These are phyloP conservation scores for Eupsilia transversa DNA, from an alignment of 2,888 invertebrate species.

Conservation along the genomic window DNA sequence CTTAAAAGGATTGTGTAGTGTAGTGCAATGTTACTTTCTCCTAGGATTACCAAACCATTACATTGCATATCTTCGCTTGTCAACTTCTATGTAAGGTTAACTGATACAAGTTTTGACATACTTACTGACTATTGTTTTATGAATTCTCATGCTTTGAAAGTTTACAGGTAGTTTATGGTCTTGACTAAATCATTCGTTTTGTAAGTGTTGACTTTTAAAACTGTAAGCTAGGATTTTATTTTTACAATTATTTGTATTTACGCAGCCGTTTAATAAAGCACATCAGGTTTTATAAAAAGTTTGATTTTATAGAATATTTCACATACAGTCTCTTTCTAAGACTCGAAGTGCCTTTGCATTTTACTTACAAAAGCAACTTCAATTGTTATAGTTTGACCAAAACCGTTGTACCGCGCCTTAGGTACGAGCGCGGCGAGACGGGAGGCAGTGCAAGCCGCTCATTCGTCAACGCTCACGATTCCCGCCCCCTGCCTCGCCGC, in stretches of 20 bases:
- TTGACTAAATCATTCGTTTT: background rate
- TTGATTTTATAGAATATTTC: background rate
- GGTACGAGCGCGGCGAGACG: too few relatives aligned
- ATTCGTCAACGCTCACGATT: too few relatives aligned
- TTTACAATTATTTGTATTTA: background rate
- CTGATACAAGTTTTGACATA: conserved; percentile 47
- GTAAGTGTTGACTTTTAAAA: background rate
- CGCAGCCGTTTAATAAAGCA: background rate
- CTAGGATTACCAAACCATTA: conserved; percentile 61
- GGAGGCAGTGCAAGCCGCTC: too few relatives aligned
- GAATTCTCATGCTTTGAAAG: conserved; percentile 33
- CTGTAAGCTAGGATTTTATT: background rate
- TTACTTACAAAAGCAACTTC: background rate
- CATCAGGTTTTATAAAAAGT: background rate
- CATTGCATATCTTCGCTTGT: conserved; percentile 52
- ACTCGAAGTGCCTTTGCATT: background rate
- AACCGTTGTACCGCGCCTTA: too few relatives aligned
- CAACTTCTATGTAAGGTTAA: conserved; percentile 40
- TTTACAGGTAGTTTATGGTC: conserved; percentile 2
- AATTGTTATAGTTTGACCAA: too few relatives aligned
- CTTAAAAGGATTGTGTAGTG: conserved; percentile 56
- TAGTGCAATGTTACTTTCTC: conserved; percentile 61
- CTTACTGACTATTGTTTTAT: conserved; percentile 47
- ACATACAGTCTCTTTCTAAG: background rate
- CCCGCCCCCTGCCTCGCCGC: too few relatives aligned